Evolutionary conservation across 2,888 invertebrate genomes (phyloP).

Genomic region (Pantelozetes paolii): DNA sequence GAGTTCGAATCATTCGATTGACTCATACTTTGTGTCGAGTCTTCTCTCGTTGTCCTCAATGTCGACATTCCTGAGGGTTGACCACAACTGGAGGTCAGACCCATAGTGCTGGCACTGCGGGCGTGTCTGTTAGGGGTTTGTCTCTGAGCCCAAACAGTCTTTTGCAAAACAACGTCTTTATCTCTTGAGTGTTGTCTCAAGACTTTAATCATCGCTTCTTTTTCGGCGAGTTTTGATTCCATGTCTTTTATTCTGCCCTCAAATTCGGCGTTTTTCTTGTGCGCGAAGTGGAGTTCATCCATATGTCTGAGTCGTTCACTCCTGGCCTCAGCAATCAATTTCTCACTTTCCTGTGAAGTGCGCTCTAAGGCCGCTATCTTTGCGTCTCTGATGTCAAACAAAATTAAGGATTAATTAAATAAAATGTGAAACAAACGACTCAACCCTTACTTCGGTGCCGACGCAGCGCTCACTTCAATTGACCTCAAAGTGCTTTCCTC

Average conservation of each 20-base stretch:
- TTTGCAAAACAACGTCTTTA: slow-evolving; percentile 48
- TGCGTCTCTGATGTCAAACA: slow-evolving; percentile 62
- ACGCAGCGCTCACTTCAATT: slow-evolving; percentile 74
- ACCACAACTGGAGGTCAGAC: slow-evolving; percentile 44
- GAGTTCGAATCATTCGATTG: slow-evolving; percentile 17
- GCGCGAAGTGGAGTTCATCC: slow-evolving; percentile 79
- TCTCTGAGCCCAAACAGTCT: slow-evolving; percentile 50
- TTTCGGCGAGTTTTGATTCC: slow-evolving; percentile 79
- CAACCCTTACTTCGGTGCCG: slow-evolving; percentile 63
- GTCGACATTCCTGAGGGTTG: neutral
- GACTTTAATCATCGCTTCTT: slow-evolving; percentile 83
- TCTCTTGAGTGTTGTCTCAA: slow-evolving; percentile 60
- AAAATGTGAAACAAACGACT: neutral
- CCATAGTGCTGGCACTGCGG: slow-evolving; percentile 47
- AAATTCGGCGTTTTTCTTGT: slow-evolving; percentile 76
- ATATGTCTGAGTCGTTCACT: slow-evolving; percentile 80
- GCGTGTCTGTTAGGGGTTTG: slow-evolving; percentile 48
- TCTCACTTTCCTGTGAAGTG: slow-evolving; percentile 73
- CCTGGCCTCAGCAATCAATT: slow-evolving; percentile 76
- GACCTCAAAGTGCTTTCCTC: slow-evolving; percentile 74
- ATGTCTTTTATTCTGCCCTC: slow-evolving; percentile 75
- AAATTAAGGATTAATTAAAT: too few species aligned
- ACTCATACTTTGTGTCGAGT: neutral
- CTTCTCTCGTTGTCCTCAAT: neutral
- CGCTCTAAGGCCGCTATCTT: slow-evolving; percentile 75